Conservation (phyloP, 2,797 vertebrate species). For the Coregonus sp. region DNA sequence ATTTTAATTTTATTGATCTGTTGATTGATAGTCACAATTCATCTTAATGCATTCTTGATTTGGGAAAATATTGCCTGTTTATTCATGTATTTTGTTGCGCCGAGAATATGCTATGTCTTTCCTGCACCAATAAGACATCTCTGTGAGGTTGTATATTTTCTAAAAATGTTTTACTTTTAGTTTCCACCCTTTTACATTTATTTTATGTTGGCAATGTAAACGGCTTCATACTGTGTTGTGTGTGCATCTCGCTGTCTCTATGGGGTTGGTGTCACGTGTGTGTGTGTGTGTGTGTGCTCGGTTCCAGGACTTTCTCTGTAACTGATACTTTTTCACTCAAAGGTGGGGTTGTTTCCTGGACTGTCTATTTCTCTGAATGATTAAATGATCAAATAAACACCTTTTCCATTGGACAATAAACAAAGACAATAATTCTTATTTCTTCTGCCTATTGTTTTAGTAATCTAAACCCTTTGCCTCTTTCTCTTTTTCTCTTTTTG, state of each 20-base stretch:
- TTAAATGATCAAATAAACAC: conserved; percentile 80
- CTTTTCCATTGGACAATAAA: conserved; percentile 74
- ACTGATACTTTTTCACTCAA: conserved; percentile 88
- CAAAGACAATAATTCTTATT: conserved; percentile 62
- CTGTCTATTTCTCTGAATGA: conserved; percentile 87
- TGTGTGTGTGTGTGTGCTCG: conserved; percentile 62
- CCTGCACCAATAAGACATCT: conserved; percentile 87
- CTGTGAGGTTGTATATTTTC: conserved; percentile 93
- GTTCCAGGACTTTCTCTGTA: conserved; percentile 75
- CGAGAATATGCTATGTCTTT: conserved; percentile 71
- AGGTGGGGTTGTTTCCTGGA: conserved; percentile 88
- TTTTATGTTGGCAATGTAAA: conserved; percentile 79
- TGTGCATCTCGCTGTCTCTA: conserved; percentile 77
- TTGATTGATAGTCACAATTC: conserved; percentile 65
- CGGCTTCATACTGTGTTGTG: conserved; percentile 71
- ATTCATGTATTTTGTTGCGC: conserved; percentile 71
- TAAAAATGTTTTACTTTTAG: conserved; percentile 91
- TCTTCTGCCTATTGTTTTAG: conserved; percentile 73
- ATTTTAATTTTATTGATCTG: conserved; percentile 63
- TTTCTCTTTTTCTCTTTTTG: conserved; percentile 65
- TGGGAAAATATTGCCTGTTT: conserved; percentile 66
- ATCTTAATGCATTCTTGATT: conserved; percentile 59
- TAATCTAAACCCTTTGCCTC: conserved; percentile 91
- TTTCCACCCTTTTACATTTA: conserved; percentile 79
- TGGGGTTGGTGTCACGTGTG: conserved; percentile 70